Evolutionary conservation across 2,113 vertebrate genomes (phyloP), one percentile per base, ranked within the genome.

Genomic region (Nicator chloris): DNA sequence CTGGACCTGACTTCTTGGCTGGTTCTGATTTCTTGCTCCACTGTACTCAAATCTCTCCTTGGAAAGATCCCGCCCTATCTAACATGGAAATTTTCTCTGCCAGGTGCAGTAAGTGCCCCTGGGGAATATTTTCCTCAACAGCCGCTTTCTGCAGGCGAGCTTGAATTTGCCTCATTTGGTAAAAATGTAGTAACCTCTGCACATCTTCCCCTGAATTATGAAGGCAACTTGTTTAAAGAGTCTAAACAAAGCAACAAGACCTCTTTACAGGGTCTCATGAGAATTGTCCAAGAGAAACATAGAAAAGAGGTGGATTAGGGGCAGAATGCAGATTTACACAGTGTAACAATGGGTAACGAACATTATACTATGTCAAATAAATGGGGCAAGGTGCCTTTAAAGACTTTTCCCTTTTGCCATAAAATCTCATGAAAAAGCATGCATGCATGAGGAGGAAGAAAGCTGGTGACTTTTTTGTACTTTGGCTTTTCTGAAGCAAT

Each of bases 251-350:
- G 47, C 64, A 78, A 20, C 5, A 66, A 71, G 28, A 54, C 71
- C 65, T 60, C 6, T 9, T 82, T 49, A 79, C 93, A 92, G 53
- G 40, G 53, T 82, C 86, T 95, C 56, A 37, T 27, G 24, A 90
- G 76, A 90, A 91, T 27, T 57, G 61, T 82, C 53, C 82, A 92
- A 85, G 39, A 90, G 27, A 30, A 83, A 72, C 3, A 15, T 15
- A 33, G 60, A 84, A 78, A 60, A 91, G 39, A 71, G 37, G 23
- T 79, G 30, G 68, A 84, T 84, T 73, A 73, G 23, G 51, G 26
- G 31, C 35, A 91, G 82, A 79, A 95, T 64, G 13, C 64, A 49
- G 65, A 94, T 95, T 93, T 91, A 81, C 86, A 84, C 30, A 60
- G 24, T 2, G 6, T 33, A 68, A 92, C 37, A 89, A 91, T 37